Base-by-base conservation (phyloP, 2,888 invertebrate genomes). In the Drosophila siamana region DNA sequence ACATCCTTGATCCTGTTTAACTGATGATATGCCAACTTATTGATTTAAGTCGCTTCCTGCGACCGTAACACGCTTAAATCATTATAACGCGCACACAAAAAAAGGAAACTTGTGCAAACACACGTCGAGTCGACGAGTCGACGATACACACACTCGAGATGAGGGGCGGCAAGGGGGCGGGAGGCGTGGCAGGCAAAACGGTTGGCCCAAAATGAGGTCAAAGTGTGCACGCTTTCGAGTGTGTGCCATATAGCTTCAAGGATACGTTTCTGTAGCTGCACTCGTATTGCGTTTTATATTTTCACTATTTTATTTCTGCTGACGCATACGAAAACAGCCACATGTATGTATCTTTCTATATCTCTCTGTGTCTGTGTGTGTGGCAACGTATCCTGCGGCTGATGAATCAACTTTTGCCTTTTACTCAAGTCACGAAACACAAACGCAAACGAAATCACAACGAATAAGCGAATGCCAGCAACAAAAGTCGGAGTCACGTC, bases 381-480 rank as follows among this genome's bases (percentile, higher is more conserved):
- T 44, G 26, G 24, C 30, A n/a, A 55, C 15, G 68, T 83, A 70
- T 74, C 88, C 86, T 82, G 86, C 72, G 88, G 83, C 88, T 88
- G 88, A 88, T 84, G 88, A 88, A 88, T 77, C 88, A 86, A 84
- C 83, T 88, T 84, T 80, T 86, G 86, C 80, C 86, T 76, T 54
- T 80, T 68, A 80, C 88, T 88, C 86, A 88, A 84, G 83, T 84
- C 88, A 84, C 83, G 83, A 86, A 84, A 83, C 84, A 73, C 88
- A 86, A 86, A 79, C 88, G 72, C 19, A 70, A 55, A 52, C 73
- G 66, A 74, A 80, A 77, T 62, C 65, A 64, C 68, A 48, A 41
- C 41, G 44, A 33, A 67, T 59, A 60, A 43, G 46, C 16, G 41
- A 36, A 69, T 33, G 40, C 26, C 36, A 72, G 41, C 74, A 66